Conservation (phyloP, 2,113 vertebrate genomes). For the Odocoileus virginianus region DNA sequence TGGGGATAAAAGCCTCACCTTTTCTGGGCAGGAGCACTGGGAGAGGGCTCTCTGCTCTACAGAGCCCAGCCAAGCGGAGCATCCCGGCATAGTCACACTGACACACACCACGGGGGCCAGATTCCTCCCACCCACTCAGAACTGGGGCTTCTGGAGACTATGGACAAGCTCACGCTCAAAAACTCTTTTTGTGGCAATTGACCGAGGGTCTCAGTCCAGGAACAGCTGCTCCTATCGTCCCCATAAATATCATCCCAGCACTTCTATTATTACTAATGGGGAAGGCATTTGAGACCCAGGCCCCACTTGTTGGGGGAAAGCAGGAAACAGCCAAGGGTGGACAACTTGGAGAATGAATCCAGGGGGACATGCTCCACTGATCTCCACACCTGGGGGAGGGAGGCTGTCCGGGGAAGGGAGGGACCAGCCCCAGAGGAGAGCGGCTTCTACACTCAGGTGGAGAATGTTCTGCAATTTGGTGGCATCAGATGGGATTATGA, state of each 20-base stretch:
- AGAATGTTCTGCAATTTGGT: background rate
- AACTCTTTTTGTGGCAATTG: background rate
- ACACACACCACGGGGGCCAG: background rate
- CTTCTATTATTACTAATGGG: background rate
- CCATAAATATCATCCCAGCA: background rate
- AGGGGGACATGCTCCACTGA: rapidly evolving
- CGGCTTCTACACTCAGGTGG: background rate
- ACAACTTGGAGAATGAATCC: background rate
- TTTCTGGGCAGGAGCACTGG: background rate
- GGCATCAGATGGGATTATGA: background rate
- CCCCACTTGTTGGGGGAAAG: rapidly evolving
- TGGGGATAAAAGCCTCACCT: background rate
- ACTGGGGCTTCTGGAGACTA: background rate
- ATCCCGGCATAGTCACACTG: rapidly evolving
- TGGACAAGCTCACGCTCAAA: background rate
- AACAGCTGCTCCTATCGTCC: background rate
- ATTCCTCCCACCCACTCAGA: background rate
- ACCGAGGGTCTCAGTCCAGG: background rate
- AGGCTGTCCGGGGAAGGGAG: background rate
- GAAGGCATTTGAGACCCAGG: background rate
- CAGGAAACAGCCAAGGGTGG: background rate
- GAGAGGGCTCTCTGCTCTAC: background rate
- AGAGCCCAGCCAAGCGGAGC: background rate
- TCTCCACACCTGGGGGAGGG: background rate
- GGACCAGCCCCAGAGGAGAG: rapidly evolving